Evolutionary conservation across 2,797 vertebrate genomes (phyloP), one percentile per base, ranked within the genome.

Genomic region (Mastacembelus armatus): DNA sequence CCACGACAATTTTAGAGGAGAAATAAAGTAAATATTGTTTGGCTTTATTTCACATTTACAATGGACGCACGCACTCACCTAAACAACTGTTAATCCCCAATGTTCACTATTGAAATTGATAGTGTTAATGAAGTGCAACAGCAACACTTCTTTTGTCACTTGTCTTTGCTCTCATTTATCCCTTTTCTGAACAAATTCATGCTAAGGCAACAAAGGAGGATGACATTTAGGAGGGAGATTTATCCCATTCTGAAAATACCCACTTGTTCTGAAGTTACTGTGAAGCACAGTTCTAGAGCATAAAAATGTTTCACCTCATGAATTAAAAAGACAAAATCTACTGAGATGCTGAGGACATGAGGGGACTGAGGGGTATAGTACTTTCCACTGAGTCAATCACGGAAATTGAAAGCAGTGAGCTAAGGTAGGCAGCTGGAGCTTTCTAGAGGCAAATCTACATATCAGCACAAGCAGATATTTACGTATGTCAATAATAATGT

Each of bases 401-500:
- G 64, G 61, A 26, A 64, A 8, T 42, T 64, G 22, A 49, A 40
- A 66, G 66, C n/a, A 24, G 18, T 45, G 40, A 57, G 50, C 15
- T 61, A 22, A 54, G 50, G 48, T 15, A 33, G 56, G 50, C 27
- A 68, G 62, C 36, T 29, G 27, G 48, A 29, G 57, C 22, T 61
- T 71, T 59, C 12, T 45, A 44, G 2, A 15, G 36, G 27, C 32
- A 59, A 80, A 59, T 38, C 14, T 48, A 35, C 26, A 58, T n/a
- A n/a, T n/a, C n/a, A n/a, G n/a, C n/a, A n/a, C n/a, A n/a, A n/a
- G n/a, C n/a, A n/a, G n/a, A n/a, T n/a, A n/a, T 67, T 70, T 61
- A 79, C 68, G 70, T 77, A 65, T 32, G 45, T 65, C 58, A 85
- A 85, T 24, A 82, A 61, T 84, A 88, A 91, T 81, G 74, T 75